Base-by-base conservation (phyloP, 1,140 invertebrate genomes). In the Drosophila carrolli region DNA sequence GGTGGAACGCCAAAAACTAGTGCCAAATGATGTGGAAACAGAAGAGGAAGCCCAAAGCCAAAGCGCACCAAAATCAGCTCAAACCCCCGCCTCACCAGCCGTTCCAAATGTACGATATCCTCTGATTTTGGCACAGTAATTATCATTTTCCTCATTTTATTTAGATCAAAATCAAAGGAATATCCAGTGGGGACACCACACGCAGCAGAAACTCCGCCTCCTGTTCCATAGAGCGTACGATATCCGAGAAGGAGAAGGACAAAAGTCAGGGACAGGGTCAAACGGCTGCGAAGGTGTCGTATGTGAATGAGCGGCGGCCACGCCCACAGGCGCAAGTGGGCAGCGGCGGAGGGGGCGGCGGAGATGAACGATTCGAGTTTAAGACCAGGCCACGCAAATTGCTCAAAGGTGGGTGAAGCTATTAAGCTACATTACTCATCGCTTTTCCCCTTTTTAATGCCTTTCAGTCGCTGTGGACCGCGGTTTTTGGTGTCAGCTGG, bases 241-340 rank as follows among this genome's bases (percentile, higher is more conserved):
- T 91, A 32, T 91, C 91, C 11, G 88, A 91, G 14, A 91, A 91
- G 66, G 79, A 75, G 29, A 75, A 76, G 61, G 73, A 76, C 29
- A 76, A 76, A 14, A 43, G 75, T 13, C 72, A 73, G 38, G 60
- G 80, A 8, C 58, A 62, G 54, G 56, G 56, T n/a, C 78, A 67
- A 43, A 57, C 79, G 16, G 93, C 93, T 14, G 84, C 94, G 10
- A 93, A 93, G 58, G 80, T 94, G 35, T 92, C 93, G 16, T 95
- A 94, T 78, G 83, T 95, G 5, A 95, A 95, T 81, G 95, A 95
- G 66, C 94, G 94, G 75, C 93, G 94, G 41, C 77, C 88, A 85
- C 94, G 94, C 68, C 82, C 82, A 27, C 79, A 88, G 53, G 70
- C 80, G 40, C 66, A 67, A 9, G 72, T 10, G 1, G 70, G 54